Evolutionary conservation across 2,797 vertebrate genomes (phyloP).

Genomic region (Gallirallus australis): DNA sequence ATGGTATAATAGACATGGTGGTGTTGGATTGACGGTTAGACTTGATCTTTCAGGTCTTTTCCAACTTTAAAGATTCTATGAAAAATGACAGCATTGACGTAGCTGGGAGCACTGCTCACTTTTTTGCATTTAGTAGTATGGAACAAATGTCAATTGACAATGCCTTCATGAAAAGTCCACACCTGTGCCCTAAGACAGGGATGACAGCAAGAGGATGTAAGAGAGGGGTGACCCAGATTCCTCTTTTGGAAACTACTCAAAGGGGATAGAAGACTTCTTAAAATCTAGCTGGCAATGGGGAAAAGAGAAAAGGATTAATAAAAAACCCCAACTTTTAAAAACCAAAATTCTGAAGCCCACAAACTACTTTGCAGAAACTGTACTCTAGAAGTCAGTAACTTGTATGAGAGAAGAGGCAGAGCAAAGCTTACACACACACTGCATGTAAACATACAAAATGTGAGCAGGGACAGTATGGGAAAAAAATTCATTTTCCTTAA

Average conservation of each 20-base stretch:
- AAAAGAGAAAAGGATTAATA: not conserved
- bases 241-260: not conserved
- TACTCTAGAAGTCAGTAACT: not conserved
- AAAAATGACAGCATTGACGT: no score
- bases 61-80: no score
- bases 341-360: not conserved
- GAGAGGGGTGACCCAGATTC: not conserved
- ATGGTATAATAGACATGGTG: no score
- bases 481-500: not conserved
- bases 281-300: not conserved
- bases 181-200: no score
- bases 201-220: not conserved
- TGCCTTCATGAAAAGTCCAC: no score
- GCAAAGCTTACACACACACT: not conserved
- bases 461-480: not conserved
- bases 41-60: no score
- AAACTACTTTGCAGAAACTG: not conserved
- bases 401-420: not conserved
- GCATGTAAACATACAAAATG: not conserved
- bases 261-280: not conserved
- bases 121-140: no score
- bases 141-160: no score
- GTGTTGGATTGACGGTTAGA: no score
- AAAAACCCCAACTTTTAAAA: not conserved
- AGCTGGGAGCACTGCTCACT: no score